A percentile compares a stretch with the other conserved stretches of the same genome.
Evolutionary conservation across 2,888 invertebrate genomes (phyloP).

Genomic region (Parapristionchus giblindavisi): DNA sequence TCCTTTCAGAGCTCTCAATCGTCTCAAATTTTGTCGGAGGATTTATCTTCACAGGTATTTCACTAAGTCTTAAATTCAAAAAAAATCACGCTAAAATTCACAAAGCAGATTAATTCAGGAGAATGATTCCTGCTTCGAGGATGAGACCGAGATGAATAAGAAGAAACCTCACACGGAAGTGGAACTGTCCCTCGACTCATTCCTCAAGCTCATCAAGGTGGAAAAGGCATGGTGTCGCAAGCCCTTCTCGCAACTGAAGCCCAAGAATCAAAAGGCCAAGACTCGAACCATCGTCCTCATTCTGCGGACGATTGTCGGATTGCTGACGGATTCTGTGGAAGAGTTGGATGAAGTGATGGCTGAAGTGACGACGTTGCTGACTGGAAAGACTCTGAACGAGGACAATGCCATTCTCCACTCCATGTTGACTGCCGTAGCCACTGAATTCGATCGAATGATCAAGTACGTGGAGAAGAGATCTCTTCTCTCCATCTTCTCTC

Average conservation of each 20-base stretch:
- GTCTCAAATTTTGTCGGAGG: no score
- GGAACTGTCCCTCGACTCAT: not conserved
- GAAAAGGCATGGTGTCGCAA: not conserved
- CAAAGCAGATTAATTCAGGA: no score
- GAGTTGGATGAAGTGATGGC: not conserved
- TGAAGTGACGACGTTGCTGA: not conserved
- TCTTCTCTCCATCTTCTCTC: not conserved
- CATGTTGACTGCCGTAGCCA: not conserved
- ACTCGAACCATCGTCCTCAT: not conserved
- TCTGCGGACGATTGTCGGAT: not conserved
- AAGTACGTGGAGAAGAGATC: not conserved
- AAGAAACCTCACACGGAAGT: not conserved
- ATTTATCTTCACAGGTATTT: no score
- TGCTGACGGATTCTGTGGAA: not conserved
- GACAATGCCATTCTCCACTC: not conserved
- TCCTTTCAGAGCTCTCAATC: no score
- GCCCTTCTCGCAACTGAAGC: not conserved
- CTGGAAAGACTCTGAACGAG: not conserved
- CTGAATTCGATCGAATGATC: not conserved
- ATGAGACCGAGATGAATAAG: no score
- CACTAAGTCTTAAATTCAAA: no score
- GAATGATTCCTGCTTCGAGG: slow-evolving; percentile 1
- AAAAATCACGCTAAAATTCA: no score
- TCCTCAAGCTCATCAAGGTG: not conserved
- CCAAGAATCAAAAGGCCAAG: not conserved